Percentiles rank a stretch among this genome's conserved stretches.
Evolutionary conservation across 2,888 invertebrate species (phyloP).

Genomic region (Merodon equestris): DNA sequence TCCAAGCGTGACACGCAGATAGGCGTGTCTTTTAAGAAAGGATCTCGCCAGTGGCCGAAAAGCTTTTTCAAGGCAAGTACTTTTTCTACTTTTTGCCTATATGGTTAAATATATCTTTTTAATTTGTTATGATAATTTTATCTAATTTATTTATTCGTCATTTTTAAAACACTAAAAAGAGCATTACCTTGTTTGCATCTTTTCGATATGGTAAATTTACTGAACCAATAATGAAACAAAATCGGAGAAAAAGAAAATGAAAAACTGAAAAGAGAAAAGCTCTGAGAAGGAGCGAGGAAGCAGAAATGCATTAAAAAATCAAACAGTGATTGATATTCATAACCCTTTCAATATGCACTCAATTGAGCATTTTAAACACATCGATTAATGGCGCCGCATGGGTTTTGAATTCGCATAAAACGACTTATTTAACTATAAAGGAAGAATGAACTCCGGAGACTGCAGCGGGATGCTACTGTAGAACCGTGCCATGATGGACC

Average conservation of each 20-base stretch:
- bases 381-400: constrained; percentile 68
- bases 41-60: too few relatives aligned
- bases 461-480: constrained; percentile 40
- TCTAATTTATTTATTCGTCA: too few relatives aligned
- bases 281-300: constrained; percentile 51
- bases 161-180: too few relatives aligned
- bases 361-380: constrained; percentile 69
- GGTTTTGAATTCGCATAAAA: constrained; percentile 66
- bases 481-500: constrained; percentile 43
- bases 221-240: constrained; percentile 26
- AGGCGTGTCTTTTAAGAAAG: too few relatives aligned
- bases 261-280: constrained; percentile 12
- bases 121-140: too few relatives aligned
- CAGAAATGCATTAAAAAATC: constrained; percentile 67
- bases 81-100: too few relatives aligned
- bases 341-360: constrained; percentile 68
- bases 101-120: too few relatives aligned
- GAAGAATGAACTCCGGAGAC: constrained; percentile 66
- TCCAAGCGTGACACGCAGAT: too few relatives aligned
- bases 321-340: constrained; percentile 69
- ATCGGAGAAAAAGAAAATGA: constrained; percentile 8
- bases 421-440: constrained; percentile 66
- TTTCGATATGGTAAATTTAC: constrained; percentile 48
- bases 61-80: too few relatives aligned
- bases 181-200: constrained; percentile 14